These are phyloP conservation scores for Conistra vaccinii DNA, from an alignment of 2,888 invertebrate species.

Conservation along the genomic window DNA sequence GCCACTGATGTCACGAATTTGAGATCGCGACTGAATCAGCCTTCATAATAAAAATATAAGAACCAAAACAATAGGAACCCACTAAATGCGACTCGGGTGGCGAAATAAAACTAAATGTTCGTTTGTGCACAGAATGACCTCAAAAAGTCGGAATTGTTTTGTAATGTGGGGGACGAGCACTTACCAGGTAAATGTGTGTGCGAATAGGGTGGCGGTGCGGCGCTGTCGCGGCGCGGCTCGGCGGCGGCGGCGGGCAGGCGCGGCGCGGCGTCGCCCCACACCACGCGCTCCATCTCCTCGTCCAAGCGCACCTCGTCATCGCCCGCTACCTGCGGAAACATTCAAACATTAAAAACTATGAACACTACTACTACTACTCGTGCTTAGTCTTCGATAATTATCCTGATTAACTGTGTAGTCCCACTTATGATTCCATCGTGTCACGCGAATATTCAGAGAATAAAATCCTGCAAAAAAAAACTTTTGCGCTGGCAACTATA, in stretches of 20 bases:
- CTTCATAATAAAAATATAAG: constrained; percentile 4
- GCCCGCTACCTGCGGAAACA: constrained; percentile 71
- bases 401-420: no score
- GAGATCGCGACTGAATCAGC: not conserved
- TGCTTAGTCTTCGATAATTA: no score
- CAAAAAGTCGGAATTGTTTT: not conserved
- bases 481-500: no score
- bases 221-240: constrained; percentile 74
- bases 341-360: no score
- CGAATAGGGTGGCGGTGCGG: constrained; percentile 72
- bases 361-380: no score
- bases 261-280: constrained; percentile 92
- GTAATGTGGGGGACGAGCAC: not conserved
- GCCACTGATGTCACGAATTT: not conserved
- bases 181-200: constrained; percentile 23
- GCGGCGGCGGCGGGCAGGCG: constrained; percentile 86
- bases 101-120: not conserved
- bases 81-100: not conserved
- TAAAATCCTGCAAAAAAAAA: no score
- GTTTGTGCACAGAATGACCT: not conserved
- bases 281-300: constrained; percentile 97
- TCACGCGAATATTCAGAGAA: no score
- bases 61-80: no score
- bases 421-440: no score
- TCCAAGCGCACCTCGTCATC: constrained; percentile 94